Percentiles rank a stretch among this genome's conserved stretches.
Conservation (phyloP, 2,888 invertebrate species). For the Lepidocyrtinus sp. region DNA sequence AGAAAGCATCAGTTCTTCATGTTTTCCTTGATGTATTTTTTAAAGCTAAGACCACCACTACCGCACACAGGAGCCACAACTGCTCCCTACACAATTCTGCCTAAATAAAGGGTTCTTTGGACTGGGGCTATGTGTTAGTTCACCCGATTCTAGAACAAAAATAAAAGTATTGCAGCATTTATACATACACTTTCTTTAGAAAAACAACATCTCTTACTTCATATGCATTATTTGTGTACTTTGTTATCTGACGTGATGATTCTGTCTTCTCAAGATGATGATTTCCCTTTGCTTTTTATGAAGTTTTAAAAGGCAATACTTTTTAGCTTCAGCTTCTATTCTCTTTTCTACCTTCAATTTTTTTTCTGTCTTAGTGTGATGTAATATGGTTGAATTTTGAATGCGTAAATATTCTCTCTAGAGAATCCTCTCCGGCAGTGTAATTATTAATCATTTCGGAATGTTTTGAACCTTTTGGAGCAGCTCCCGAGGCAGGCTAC, state of each 20-base stretch:
- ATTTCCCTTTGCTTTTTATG: slow-evolving; percentile 15
- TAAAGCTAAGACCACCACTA: background rate
- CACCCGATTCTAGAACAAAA: background rate
- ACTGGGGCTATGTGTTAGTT: slow-evolving; percentile 10
- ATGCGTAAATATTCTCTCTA: slow-evolving; percentile 21
- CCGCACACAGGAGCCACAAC: background rate
- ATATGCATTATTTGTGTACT: slow-evolving; percentile 3
- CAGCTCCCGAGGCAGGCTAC: slow-evolving; percentile 64
- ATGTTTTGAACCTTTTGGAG: slow-evolving; percentile 51
- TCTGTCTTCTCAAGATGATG: slow-evolving; percentile 23
- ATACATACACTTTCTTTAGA: background rate
- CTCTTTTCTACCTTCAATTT: background rate
- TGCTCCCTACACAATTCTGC: background rate
- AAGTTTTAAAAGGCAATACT: background rate
- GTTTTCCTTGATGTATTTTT: background rate
- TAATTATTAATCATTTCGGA: slow-evolving; percentile 60
- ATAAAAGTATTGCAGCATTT: background rate
- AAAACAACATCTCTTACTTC: too few species aligned
- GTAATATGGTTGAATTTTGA: background rate
- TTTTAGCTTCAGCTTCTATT: too few species aligned
- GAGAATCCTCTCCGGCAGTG: slow-evolving; percentile 52
- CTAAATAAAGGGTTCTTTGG: background rate
- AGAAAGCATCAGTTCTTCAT: background rate
- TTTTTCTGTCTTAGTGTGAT: background rate
- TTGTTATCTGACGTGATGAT: slow-evolving; percentile 16